Evolutionary conservation across 2,113 vertebrate species (phyloP), one percentile per base, ranked within the genome.

Genomic region (Aphyosemion australe): DNA sequence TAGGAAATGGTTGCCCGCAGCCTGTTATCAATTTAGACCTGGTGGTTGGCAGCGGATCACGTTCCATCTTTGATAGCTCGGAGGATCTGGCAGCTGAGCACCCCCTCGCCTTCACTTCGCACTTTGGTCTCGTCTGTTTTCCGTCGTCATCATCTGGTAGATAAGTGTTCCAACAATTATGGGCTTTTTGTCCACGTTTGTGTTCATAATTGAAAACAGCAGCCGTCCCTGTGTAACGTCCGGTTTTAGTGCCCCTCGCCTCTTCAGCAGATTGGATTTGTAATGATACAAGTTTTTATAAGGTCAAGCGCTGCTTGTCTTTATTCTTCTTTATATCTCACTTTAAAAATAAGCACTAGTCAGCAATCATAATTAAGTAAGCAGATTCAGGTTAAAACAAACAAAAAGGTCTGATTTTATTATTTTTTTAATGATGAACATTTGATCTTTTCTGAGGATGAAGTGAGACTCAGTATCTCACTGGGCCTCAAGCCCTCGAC

Each of bases 151-250:
- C 79, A 67, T 89, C 84, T 90, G 88, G 83, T 16, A 67, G 65
- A 83, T 87, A 87, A 89, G 90, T 88, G 79, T 82, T 61, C 65
- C 78, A 76, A 78, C 70, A 69, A 78, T 79, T 76, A 72, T 69
- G 76, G 70, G 42, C 42, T 71, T 69, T 57, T 56, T 65, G 56
- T 67, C 62, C 57, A 48, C 42, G 42, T 77, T 76, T 62, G 71
- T 45, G 71, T 70, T 69, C 56, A 55, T 78, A 79, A 74, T 84
- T 83, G 73, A 73, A 83, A 87, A 78, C 77, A 82, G 85, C 71
- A 57, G 67, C 65, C 56, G 19, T 50, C 64, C 48, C 69, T 72
- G 58, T 61, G 5, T 78, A 67, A 61, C 86, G 85, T 82, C 85
- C 79, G 74, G 66, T 84, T 65, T 47, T 10, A n/a, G 31, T 66